A percentile compares a stretch with the other conserved stretches of the same genome.
Evolutionary conservation across 2,888 invertebrate species (phyloP).

Genomic region (Tachystola acroxantha): DNA sequence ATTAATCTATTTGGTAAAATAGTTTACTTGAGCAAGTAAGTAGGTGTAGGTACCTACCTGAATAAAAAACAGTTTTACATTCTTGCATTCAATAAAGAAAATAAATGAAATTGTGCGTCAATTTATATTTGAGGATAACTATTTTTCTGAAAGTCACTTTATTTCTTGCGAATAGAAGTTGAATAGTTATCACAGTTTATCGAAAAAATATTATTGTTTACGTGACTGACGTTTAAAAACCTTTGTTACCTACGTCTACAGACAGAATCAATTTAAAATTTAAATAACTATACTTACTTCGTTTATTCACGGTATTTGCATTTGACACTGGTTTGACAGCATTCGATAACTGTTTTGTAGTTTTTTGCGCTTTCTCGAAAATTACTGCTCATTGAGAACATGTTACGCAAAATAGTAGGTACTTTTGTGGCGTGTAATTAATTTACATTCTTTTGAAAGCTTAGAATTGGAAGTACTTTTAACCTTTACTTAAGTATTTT

Average conservation of each 20-base stretch:
- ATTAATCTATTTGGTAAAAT: too few relatives aligned
- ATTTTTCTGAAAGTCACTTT: too few relatives aligned
- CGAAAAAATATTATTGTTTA: background rate
- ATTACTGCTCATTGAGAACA: background rate
- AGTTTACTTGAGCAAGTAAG: too few relatives aligned
- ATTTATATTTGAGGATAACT: too few relatives aligned
- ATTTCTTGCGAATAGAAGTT: too few relatives aligned
- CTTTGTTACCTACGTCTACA: background rate
- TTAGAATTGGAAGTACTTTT: too few relatives aligned
- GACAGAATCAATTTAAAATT: slow-evolving; percentile 2
- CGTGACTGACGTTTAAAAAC: background rate
- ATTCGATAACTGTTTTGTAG: background rate
- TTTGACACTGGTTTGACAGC: slow-evolving; percentile 3
- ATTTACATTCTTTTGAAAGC: background rate
- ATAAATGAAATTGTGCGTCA: background rate
- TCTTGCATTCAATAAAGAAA: too few relatives aligned
- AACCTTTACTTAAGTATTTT: too few relatives aligned
- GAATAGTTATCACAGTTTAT: too few relatives aligned
- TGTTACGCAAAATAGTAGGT: background rate
- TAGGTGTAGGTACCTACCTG: too few relatives aligned
- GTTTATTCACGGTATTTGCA: slow-evolving; percentile 4
- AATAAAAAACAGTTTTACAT: too few relatives aligned
- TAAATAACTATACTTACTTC: background rate
- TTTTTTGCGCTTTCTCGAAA: background rate
- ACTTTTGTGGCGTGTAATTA: background rate